Evolutionary conservation across 2,797 vertebrate genomes (phyloP).

Genomic region (Mormyrus proboscirostris): DNA sequence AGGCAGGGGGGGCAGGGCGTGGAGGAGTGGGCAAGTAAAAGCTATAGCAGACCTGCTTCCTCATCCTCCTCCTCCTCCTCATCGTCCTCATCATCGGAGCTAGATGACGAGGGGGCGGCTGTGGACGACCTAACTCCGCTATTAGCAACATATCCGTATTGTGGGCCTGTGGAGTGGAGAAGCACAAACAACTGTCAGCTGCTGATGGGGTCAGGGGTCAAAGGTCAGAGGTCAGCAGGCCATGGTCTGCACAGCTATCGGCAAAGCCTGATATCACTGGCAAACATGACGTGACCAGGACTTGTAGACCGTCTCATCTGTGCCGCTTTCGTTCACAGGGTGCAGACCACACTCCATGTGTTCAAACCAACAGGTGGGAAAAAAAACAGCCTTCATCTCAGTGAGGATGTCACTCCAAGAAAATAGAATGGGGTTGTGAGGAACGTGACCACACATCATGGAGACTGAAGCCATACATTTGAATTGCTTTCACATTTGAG

Average conservation of each 20-base stretch:
- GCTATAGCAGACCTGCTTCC: conserved; percentile 99
- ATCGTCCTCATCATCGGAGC: conserved; percentile 93
- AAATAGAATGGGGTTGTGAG: not conserved
- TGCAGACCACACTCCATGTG: not conserved
- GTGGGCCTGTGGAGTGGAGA: conserved; percentile 87
- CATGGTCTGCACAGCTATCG: not conserved
- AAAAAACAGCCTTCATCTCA: not conserved
- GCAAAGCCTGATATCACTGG: not conserved
- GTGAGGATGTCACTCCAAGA: not conserved
- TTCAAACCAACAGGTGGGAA: not conserved
- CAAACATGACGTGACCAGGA: not conserved
- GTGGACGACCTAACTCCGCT: conserved; percentile 81
- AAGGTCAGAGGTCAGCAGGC: not conserved
- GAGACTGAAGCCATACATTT: not conserved
- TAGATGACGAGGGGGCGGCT: conserved; percentile 85
- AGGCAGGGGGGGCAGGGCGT: conserved; percentile 26
- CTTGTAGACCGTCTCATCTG: not conserved
- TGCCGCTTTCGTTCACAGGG: not conserved
- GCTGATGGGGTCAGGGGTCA: conserved; percentile 5
- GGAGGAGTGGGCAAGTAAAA: conserved; percentile 63
- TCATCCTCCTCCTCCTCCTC: conserved; percentile 93
- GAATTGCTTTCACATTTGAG: not conserved
- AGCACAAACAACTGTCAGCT: conserved; percentile 67
- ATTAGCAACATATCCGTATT: conserved; percentile 91
- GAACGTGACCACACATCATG: not conserved